These are phyloP conservation scores for Solea solea DNA, from an alignment of 2,113 vertebrate species.

Conservation along the genomic window DNA sequence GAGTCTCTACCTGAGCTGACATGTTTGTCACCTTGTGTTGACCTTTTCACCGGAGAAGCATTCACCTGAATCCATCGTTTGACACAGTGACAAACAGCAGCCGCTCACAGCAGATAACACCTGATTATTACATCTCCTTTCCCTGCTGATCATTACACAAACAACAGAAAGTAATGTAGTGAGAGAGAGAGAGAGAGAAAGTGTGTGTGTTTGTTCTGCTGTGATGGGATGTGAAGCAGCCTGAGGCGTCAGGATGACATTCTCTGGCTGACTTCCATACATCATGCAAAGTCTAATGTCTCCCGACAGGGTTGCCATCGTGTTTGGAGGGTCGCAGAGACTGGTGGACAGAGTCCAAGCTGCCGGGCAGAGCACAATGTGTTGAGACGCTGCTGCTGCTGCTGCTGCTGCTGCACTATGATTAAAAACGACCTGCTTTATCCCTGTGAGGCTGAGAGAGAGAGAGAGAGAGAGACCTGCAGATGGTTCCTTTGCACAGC, in stretches of 20 bases:
- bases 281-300: conserved; percentile 47
- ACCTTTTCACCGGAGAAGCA: neutral
- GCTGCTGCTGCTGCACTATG: conserved; percentile 32
- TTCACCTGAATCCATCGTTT: neutral
- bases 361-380: conserved; percentile 30
- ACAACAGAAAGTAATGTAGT: neutral
- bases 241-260: conserved; percentile 30
- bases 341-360: conserved; percentile 45
- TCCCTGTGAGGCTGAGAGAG: neutral
- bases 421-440: conserved; percentile 39
- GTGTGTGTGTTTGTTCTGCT: neutral
- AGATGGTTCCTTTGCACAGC: neutral
- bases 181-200: no score
- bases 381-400: conserved; percentile 4
- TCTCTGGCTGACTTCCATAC: conserved; percentile 48
- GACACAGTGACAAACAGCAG: no score
- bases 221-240: conserved; percentile 40
- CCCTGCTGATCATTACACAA: neutral
- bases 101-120: neutral
- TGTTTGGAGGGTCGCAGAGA: conserved; percentile 46
- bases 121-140: neutral
- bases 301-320: conserved; percentile 42
- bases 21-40: neutral
- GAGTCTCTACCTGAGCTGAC: neutral
- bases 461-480: conserved; percentile 9